Percentiles rank a stretch among this genome's conserved stretches.
These are phyloP conservation scores for Chaetodon trifascialis DNA, from an alignment of 2,113 vertebrate genomes.

Conservation along the genomic window DNA sequence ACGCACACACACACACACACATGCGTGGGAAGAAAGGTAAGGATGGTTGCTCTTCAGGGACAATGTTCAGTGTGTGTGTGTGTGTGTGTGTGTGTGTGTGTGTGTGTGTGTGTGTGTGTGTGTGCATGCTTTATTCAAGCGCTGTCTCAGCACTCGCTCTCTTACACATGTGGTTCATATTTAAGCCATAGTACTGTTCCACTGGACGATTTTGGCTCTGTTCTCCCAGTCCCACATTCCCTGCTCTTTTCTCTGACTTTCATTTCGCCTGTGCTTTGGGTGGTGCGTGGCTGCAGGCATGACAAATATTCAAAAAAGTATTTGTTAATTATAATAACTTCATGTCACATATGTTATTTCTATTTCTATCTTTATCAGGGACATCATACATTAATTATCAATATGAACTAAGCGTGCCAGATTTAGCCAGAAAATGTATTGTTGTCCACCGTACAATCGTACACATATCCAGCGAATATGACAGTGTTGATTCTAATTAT, in stretches of 20 bases:
- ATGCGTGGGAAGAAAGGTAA: slow-evolving; percentile 58
- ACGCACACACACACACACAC: slow-evolving; percentile 25
- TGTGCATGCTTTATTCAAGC: slow-evolving; percentile 36
- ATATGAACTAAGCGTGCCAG: background rate
- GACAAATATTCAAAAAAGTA: slow-evolving; percentile 8
- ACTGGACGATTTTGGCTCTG: slow-evolving; percentile 74
- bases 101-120: slow-evolving; percentile 35
- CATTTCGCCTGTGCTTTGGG: slow-evolving; percentile 28
- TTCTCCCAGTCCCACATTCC: slow-evolving; percentile 67
- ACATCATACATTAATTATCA: background rate
- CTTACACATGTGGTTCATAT: slow-evolving; percentile 81
- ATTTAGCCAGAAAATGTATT: background rate
- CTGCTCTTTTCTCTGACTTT: slow-evolving; percentile 49
- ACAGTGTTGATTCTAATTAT: background rate
- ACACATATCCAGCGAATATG: background rate
- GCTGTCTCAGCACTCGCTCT: slow-evolving; percentile 73
- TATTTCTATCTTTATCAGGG: background rate
- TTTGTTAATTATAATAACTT: background rate
- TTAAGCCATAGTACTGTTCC: slow-evolving; percentile 73
- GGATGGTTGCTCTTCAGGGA: slow-evolving; percentile 47
- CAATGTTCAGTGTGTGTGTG: background rate
- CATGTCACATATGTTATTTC: background rate
- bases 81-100: slow-evolving; percentile 13
- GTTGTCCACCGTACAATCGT: background rate
- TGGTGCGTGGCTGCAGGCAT: slow-evolving; percentile 8